Conservation (phyloP, 1,140 invertebrate species). For the Orius laevigatus region DNA sequence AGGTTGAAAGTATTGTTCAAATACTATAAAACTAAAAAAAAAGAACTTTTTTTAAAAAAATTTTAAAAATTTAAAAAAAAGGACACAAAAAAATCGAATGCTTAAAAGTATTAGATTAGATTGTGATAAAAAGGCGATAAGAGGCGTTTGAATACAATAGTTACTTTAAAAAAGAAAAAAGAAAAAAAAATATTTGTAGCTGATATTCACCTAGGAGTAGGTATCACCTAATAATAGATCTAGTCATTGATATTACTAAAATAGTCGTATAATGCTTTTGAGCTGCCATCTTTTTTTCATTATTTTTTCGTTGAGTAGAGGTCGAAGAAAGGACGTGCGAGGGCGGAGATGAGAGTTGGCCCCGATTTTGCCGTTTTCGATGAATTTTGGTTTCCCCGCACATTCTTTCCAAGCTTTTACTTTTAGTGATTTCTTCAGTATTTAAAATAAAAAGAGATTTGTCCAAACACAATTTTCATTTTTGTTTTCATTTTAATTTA, state of each 20-base stretch:
- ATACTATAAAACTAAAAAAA: constrained; percentile 5
- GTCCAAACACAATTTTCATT: no score
- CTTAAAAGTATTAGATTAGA: constrained; percentile 18
- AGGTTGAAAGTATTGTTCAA: constrained; percentile 6
- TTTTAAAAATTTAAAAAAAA: background rate
- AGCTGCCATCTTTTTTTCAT: constrained; percentile 13
- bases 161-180: constrained; percentile 8
- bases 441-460: constrained; percentile 1
- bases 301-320: constrained; percentile 1
- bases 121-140: constrained; percentile 17
- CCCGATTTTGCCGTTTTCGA: background rate
- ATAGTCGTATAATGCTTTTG: constrained; percentile 16
- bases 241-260: constrained; percentile 13
- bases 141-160: constrained; percentile 11
- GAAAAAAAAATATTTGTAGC: constrained; percentile 10
- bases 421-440: constrained; percentile 7
- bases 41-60: constrained; percentile 11
- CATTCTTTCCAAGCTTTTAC: constrained; percentile 6
- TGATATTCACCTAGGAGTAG: constrained; percentile 14
- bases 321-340: background rate
- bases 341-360: background rate
- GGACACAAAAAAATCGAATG: constrained; percentile 13
- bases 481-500: no score
- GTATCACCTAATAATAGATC: constrained; percentile 16
- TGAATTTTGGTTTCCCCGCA: background rate